These are phyloP conservation scores for Narcine bancroftii DNA, from an alignment of 2,113 vertebrate species.

Conservation along the genomic window DNA sequence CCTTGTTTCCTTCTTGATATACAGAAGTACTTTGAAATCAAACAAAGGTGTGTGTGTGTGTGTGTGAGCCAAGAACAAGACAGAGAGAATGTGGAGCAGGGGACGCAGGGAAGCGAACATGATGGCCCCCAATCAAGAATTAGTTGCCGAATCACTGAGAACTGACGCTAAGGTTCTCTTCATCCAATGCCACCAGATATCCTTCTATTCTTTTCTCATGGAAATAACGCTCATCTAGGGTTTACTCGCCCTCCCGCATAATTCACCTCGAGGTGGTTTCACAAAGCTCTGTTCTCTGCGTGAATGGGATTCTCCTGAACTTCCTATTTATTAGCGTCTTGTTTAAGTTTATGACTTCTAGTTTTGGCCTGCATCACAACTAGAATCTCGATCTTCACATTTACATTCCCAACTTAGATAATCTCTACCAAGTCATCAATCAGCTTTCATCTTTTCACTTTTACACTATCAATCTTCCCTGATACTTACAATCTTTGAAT, in stretches of 20 bases:
- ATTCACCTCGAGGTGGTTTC: too few species aligned
- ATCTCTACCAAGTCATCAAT: not conserved
- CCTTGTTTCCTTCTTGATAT: not conserved
- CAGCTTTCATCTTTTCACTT: not conserved
- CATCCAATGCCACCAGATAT: too few species aligned
- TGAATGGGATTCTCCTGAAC: too few species aligned
- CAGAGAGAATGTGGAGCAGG: too few species aligned
- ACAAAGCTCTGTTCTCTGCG: too few species aligned
- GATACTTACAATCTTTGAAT: not conserved
- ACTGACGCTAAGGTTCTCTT: not conserved
- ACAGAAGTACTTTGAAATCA: not conserved
- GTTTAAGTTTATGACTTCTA: not conserved
- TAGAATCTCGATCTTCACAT: not conserved
- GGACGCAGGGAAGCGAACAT: too few species aligned
- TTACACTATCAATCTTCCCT: not conserved
- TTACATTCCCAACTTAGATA: not conserved
- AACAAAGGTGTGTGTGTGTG: too few species aligned
- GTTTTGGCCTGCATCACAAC: not conserved
- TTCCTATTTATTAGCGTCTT: not conserved
- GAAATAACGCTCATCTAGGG: too few species aligned
- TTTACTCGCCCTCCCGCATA: too few species aligned
- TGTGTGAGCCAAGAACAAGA: too few species aligned
- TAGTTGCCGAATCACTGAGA: not conserved
- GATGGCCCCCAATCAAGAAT: too few species aligned
- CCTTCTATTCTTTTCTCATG: too few species aligned